phyloP scores from a whole-genome alignment of 2,888 invertebrate genomes.

The Alentia gelatinosa region DNA sequence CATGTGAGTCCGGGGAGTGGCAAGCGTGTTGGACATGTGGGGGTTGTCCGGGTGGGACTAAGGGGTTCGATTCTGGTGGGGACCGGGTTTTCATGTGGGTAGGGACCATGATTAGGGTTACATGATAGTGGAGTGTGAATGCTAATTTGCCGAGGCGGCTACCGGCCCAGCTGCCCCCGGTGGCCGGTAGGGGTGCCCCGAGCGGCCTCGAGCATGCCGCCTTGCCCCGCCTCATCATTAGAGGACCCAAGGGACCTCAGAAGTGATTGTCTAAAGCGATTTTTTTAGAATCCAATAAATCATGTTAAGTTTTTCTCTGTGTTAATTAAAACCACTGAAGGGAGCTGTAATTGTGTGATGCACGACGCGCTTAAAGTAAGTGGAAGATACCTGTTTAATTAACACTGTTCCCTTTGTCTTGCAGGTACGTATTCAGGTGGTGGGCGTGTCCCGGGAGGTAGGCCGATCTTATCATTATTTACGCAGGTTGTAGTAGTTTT shows the following conservation, averaged over 20 bases:
- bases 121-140: slow-evolving; percentile 23
- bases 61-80: no score
- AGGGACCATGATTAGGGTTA: slow-evolving; percentile 33
- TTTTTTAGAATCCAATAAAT: slow-evolving; percentile 6
- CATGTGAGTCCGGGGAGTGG: neutral
- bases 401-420: neutral
- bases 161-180: slow-evolving; percentile 3
- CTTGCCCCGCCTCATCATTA: neutral
- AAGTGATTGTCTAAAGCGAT: slow-evolving; percentile 18
- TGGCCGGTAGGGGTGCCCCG: neutral
- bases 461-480: neutral
- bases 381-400: slow-evolving; percentile 3
- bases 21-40: neutral
- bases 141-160: slow-evolving; percentile 17
- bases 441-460: neutral
- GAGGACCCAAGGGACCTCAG: neutral
- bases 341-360: neutral
- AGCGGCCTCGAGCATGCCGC: neutral
- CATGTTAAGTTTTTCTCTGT: neutral
- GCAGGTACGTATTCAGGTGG: neutral
- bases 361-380: neutral
- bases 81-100: slow-evolving; percentile 19
- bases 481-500: neutral
- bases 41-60: no score
- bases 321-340: neutral